Evolutionary conservation across 1,140 invertebrate genomes (phyloP).

Genomic region (Brachystomella parvula): DNA sequence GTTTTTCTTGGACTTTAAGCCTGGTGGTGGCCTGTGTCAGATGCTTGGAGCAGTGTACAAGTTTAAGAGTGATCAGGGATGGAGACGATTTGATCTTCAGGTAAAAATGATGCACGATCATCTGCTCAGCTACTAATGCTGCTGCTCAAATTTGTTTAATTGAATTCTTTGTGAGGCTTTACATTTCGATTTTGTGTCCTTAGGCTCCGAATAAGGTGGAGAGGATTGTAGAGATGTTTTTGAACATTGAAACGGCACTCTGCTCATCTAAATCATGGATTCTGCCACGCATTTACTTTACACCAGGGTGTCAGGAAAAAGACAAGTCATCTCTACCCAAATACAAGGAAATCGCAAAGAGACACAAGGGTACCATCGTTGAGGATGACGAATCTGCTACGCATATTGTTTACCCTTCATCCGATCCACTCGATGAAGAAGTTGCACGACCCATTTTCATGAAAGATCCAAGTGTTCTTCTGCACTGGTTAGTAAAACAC

Average conservation of each 20-base stretch:
- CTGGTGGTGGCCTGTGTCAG: constrained; percentile 81
- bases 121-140: not conserved
- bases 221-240: constrained; percentile 86
- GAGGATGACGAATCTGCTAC: constrained; percentile 83
- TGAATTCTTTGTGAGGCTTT: not conserved
- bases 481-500: constrained; percentile 72
- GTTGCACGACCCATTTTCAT: constrained; percentile 79
- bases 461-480: constrained; percentile 68
- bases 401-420: constrained; percentile 77
- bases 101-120: too few species aligned
- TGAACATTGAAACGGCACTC: constrained; percentile 79
- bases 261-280: constrained; percentile 69
- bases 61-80: constrained; percentile 91
- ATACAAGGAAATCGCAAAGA: constrained; percentile 79
- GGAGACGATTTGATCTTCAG: constrained; percentile 83
- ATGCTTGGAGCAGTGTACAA: constrained; percentile 88
- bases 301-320: constrained; percentile 56
- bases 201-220: constrained; percentile 79
- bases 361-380: constrained; percentile 69
- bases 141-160: not conserved
- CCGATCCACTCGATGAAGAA: constrained; percentile 79
- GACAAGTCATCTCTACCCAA: constrained; percentile 72
- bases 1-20: constrained; percentile 91
- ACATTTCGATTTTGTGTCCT: constrained; percentile 44
- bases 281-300: constrained; percentile 70